A percentile compares a stretch with the other conserved stretches of the same genome.
phyloP scores from a whole-genome alignment of 2,888 invertebrate genomes.

The Leucania comma region DNA sequence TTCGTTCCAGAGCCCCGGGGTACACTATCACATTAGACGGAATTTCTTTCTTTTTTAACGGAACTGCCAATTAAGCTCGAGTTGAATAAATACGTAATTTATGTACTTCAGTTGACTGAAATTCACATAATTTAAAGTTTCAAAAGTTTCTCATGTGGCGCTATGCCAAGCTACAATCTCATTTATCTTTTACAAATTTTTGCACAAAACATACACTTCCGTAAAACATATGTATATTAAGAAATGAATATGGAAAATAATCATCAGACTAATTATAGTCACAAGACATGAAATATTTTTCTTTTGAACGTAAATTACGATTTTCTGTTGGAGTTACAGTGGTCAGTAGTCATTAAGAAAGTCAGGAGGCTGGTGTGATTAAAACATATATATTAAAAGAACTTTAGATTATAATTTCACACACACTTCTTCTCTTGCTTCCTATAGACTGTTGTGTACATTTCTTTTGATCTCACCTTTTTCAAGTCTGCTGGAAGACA shows the following conservation, averaged over 20 bases:
- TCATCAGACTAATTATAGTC: not conserved
- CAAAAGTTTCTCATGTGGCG: constrained; percentile 9
- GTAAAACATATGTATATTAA: not conserved
- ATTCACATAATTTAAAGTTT: constrained; percentile 2
- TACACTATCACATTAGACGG: too few relatives aligned
- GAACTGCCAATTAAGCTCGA: not conserved
- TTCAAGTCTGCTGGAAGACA: too few relatives aligned
- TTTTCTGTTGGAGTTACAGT: not conserved
- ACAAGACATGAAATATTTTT: not conserved
- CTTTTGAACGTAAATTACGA: not conserved
- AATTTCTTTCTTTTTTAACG: not conserved
- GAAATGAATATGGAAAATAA: not conserved
- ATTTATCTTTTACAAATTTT: not conserved
- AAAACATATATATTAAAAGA: not conserved
- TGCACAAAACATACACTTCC: not conserved
- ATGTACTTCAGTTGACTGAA: not conserved
- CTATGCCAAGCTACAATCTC: constrained; percentile 14
- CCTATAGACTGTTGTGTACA: too few relatives aligned
- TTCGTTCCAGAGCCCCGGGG: too few relatives aligned
- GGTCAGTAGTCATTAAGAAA: not conserved
- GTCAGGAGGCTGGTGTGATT: too few relatives aligned
- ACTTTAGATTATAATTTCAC: too few relatives aligned
- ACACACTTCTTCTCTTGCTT: too few relatives aligned
- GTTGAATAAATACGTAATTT: not conserved
- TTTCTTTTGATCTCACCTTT: too few relatives aligned